Percentiles rank a stretch among this genome's conserved stretches.
These are phyloP conservation scores for Amphipyra berbera DNA, from an alignment of 2,888 invertebrate genomes.

Conservation along the genomic window DNA sequence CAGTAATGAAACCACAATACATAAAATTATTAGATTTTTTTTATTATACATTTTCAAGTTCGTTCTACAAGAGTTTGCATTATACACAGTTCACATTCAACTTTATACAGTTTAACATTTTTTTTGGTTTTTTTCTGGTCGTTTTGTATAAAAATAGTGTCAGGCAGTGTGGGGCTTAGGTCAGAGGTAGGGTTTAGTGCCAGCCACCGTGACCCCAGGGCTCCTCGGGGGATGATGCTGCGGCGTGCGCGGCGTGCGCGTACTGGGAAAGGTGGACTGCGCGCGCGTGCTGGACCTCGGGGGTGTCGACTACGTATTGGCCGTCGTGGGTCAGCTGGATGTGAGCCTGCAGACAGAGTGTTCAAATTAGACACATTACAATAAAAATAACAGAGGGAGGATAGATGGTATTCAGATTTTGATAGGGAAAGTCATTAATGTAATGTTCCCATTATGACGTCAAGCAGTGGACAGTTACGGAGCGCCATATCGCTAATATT, in stretches of 20 bases:
- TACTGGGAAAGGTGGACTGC: constrained; percentile 83
- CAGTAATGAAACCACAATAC: constrained; percentile 54
- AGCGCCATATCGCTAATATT: too few species aligned
- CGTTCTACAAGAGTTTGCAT: constrained; percentile 84
- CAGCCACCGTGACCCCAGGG: constrained; percentile 83
- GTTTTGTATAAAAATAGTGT: constrained; percentile 84
- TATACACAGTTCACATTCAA: constrained; percentile 84
- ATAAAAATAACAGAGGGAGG: too few species aligned
- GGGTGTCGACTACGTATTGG: constrained; percentile 87
- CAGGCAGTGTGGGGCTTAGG: constrained; percentile 74
- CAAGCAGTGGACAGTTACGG: neutral
- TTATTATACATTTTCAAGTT: constrained; percentile 84
- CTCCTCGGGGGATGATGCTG: constrained; percentile 84
- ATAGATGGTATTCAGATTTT: too few species aligned
- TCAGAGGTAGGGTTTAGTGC: constrained; percentile 82
- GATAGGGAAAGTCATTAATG: too few species aligned
- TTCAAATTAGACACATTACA: neutral
- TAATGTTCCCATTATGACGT: too few species aligned
- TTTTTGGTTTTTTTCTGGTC: constrained; percentile 76
- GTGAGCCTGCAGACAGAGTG: constrained; percentile 72
- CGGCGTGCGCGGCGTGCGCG: constrained; percentile 84
- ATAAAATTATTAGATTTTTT: constrained; percentile 81
- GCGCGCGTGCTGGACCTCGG: constrained; percentile 86
- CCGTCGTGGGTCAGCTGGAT: constrained; percentile 88
- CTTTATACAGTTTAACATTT: constrained; percentile 82